Evolutionary conservation across 2,797 vertebrate genomes (phyloP), one percentile per base, ranked within the genome.

Genomic region (Chelon labrosus): DNA sequence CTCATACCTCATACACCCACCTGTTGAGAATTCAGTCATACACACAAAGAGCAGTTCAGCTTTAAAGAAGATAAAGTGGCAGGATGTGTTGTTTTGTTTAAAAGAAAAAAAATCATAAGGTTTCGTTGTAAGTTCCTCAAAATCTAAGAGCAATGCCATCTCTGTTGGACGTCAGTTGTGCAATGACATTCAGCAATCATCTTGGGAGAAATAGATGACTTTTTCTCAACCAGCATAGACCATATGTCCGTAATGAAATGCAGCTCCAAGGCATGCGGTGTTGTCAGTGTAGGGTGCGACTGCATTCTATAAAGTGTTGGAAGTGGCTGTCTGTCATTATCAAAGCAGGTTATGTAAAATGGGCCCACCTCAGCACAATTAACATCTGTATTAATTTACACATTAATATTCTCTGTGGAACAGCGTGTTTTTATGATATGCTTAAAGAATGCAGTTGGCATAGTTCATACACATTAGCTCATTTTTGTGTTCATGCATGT

Each of bases 241-340:
- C 65, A 44, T 35, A 58, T 66, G 38, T 42, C 44, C 6, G 0
- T 57, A 71, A 79, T 61, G 22, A 72, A 56, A 35, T 49, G 22
- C 56, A 70, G 68, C 46, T 37, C 9, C 14, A 10, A 57, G 58
- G n/a, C 8, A 0, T n/a, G 37, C 5, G 41, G n/a, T 49, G 51
- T 14, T 57, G 25, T 46, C 10, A 16, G 22, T 22, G 19, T 42
- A 20, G 64, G 60, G 41, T 63, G 67, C 46, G 68, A 38, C 50
- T 60, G 39, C 22, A 16, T 58, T 77, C 42, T 73, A 27, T 35
- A 17, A 55, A 78, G 65, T 31, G 14, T 65, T 39, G 12, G n/a
- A 70, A 41, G 14, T 13, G 20, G 39, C 51, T 39, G n/a, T 35
- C 64, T 57, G 10, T 70, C 37, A 10, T 0, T 8, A 20, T 56